Conservation (phyloP, 2,797 vertebrate genomes). For the Gymnopithys bicolor region DNA sequence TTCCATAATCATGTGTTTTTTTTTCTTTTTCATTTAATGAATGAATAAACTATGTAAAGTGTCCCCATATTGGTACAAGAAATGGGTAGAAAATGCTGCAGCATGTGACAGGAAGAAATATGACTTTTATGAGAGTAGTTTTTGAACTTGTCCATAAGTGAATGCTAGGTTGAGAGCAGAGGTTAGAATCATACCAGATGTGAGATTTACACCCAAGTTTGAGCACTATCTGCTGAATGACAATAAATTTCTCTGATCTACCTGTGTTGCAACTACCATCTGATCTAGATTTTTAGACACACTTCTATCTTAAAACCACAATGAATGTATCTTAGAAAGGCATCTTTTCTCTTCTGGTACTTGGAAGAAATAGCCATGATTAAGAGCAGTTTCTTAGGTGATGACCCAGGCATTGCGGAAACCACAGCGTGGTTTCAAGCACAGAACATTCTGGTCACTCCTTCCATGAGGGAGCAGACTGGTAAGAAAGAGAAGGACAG, state of each 20-base stretch:
- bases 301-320: background rate
- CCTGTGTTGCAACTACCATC: background rate
- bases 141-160: background rate
- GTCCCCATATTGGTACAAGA: background rate
- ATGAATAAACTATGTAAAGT: background rate
- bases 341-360: background rate
- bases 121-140: background rate
- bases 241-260: background rate
- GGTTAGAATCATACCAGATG: background rate
- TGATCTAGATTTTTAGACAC: background rate
- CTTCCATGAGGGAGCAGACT: background rate
- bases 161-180: background rate
- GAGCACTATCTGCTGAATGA: background rate
- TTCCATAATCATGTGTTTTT: background rate
- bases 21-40: slow-evolving; percentile 2
- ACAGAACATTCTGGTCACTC: background rate
- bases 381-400: background rate
- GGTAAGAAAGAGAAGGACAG: background rate
- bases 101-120: background rate
- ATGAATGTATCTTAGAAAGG: background rate
- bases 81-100: background rate
- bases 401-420: background rate
- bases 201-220: background rate
- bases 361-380: background rate
- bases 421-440: background rate